phyloP scores from a whole-genome alignment of 2,888 invertebrate genomes.

The Lacanobia wlatinum region DNA sequence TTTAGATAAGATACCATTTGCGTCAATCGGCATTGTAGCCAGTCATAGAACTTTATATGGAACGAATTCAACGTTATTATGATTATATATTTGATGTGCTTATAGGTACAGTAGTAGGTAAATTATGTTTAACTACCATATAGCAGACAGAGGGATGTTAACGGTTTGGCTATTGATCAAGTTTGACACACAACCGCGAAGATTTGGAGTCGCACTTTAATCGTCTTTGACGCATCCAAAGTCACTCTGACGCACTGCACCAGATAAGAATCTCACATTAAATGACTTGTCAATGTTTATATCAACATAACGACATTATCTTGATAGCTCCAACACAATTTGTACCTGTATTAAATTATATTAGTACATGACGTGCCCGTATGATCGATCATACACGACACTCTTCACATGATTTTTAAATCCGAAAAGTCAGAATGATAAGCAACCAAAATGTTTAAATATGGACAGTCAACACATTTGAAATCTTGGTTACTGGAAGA shows the following conservation, averaged over 20 bases:
- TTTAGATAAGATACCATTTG: slow-evolving; percentile 61
- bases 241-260: not conserved
- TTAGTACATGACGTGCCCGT: slow-evolving; percentile 15
- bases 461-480: slow-evolving; percentile 15
- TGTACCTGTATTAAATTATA: slow-evolving; percentile 11
- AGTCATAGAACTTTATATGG: slow-evolving; percentile 65
- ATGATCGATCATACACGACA: slow-evolving; percentile 33
- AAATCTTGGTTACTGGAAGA: slow-evolving; percentile 7
- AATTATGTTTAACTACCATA: no score
- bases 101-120: not conserved
- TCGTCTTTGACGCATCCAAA: not conserved
- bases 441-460: slow-evolving; percentile 27
- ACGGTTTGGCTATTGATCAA: not conserved
- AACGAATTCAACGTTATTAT: slow-evolving; percentile 33
- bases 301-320: slow-evolving; percentile 38
- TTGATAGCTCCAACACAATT: slow-evolving; percentile 27
- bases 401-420: slow-evolving; percentile 41
- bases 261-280: slow-evolving; percentile 12
- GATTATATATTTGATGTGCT: not conserved
- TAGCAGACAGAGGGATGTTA: not conserved
- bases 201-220: not conserved
- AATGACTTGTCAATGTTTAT: slow-evolving; percentile 12
- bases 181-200: not conserved
- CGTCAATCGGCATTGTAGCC: slow-evolving; percentile 57
- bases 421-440: slow-evolving; percentile 14